phyloP scores from a whole-genome alignment of 2,888 invertebrate species.

The Lepidonotus clava region DNA sequence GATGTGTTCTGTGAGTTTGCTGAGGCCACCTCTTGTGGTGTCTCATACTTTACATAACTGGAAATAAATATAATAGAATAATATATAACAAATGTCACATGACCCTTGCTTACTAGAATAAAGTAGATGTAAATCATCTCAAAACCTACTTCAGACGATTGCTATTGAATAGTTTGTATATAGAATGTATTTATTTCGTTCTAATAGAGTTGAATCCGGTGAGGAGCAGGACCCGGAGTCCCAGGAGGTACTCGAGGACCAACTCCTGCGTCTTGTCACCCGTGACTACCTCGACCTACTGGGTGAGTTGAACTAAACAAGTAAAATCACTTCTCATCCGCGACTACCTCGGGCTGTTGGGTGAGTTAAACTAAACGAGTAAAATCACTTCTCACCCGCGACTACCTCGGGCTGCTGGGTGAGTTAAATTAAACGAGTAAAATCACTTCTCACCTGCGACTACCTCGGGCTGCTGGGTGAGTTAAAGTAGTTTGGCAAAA shows the following conservation, averaged over 20 bases:
- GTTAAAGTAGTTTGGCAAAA: neutral
- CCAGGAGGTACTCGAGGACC: constrained; percentile 79
- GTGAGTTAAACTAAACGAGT: constrained; percentile 45
- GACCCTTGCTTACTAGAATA: too few species aligned
- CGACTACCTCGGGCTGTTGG: constrained; percentile 91
- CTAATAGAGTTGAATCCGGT: neutral
- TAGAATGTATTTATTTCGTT: too few species aligned
- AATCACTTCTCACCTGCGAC: too few species aligned
- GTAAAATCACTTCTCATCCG: constrained; percentile 90
- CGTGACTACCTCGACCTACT: constrained; percentile 93
- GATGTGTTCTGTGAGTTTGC: too few species aligned
- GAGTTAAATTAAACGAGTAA: neutral
- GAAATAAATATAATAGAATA: too few species aligned
- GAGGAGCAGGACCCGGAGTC: constrained; percentile 74
- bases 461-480: too few species aligned
- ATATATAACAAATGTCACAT: too few species aligned
- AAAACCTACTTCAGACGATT: too few species aligned
- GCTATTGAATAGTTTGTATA: too few species aligned
- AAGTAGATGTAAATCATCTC: too few species aligned
- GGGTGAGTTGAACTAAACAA: constrained; percentile 50
- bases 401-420: constrained; percentile 90
- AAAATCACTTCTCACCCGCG: constrained; percentile 91
- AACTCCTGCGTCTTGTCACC: constrained; percentile 89
- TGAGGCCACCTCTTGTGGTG: too few species aligned
- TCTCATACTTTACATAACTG: too few species aligned